Evolutionary conservation across 2,113 vertebrate species (phyloP).

Genomic region (Gasterosteus nipponicus): DNA sequence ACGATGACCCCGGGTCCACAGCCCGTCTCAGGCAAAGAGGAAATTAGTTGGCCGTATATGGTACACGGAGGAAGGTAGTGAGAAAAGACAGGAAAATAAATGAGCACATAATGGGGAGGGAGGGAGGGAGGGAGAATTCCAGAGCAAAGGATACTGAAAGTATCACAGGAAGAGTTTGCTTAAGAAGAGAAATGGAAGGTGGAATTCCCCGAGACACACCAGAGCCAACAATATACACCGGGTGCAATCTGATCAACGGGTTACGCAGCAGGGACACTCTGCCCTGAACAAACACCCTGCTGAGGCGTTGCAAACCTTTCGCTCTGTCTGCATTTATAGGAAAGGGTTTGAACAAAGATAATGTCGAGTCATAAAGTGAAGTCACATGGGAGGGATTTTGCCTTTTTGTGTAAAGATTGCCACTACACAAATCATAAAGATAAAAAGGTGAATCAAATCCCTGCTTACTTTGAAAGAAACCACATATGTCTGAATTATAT

Average conservation of each 20-base stretch:
- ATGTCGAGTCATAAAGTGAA: too few relatives aligned
- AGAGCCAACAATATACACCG: too few relatives aligned
- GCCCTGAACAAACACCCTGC: too few relatives aligned
- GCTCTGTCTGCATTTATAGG: too few relatives aligned
- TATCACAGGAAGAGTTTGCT: slow-evolving; percentile 1
- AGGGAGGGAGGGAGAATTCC: slow-evolving; percentile 28
- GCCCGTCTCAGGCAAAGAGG: slow-evolving; percentile 24
- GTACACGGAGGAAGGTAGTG: slow-evolving; percentile 37
- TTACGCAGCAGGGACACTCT: too few relatives aligned
- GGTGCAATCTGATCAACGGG: too few relatives aligned
- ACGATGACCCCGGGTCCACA: slow-evolving; percentile 46
- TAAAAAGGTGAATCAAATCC: neutral
- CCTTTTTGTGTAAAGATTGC: neutral
- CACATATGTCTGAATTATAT: neutral
- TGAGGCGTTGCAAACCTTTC: too few relatives aligned
- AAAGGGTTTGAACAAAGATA: too few relatives aligned
- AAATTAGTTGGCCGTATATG: slow-evolving; percentile 47
- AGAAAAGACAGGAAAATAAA: slow-evolving; percentile 60
- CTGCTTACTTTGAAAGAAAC: neutral
- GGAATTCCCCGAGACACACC: slow-evolving; percentile 29
- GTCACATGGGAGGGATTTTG: neutral
- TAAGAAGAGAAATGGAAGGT: slow-evolving; percentile 20
- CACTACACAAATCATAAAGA: neutral
- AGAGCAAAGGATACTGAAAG: slow-evolving; percentile 17
- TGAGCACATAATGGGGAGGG: slow-evolving; percentile 36